Evolutionary conservation across 2,797 vertebrate species (phyloP), one percentile per base, ranked within the genome.

Genomic region (Scomberomorus guttatus): DNA sequence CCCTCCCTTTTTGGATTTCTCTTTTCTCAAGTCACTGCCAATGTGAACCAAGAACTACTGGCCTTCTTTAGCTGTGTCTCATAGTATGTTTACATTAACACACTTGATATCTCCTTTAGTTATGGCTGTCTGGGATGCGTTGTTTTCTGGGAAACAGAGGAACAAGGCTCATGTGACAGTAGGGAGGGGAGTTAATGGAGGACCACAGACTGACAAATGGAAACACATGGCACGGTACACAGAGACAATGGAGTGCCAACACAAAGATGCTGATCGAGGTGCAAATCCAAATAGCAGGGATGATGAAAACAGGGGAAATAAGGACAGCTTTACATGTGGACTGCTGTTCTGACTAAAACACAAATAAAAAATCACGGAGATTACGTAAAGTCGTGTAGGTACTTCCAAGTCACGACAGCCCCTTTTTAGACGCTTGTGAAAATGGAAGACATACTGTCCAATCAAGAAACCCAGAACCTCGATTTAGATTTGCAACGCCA

Each of bases 211-310:
- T 89, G 93, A 95, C 91, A 80, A 92, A 91, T 90, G 85, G 91
- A 90, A 92, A 94, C 93, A 94, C 86, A 93, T 94, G 93, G 29
- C 72, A 55, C 15, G 17, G 73, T 77, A 76, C 79, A 73, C 61
- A 57, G 80, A 87, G 84, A 92, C 90, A 89, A 87, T 70, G 48
- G 44, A 83, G 78, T 76, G 92, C 87, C 92, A 89, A 79, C 27
- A 61, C 56, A 84, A 88, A 91, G 94, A 92, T 87, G 80, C 77
- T 87, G 72, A 79, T 76, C 64, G 72, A 90, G 86, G 90, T 91
- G 89, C 66, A 89, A 93, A 93, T 90, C 89, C 87, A 60, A 73
- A 89, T 22, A 75, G 67, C 67, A 34, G 69, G 62, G 71, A 69
- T 80, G 80, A 90, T 79, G 59, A 82, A 84, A 89, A 77, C 75